A percentile compares a stretch with the other conserved stretches of the same genome.
phyloP scores from a whole-genome alignment of 2,888 invertebrate genomes.

The Trachelus troglodyta region DNA sequence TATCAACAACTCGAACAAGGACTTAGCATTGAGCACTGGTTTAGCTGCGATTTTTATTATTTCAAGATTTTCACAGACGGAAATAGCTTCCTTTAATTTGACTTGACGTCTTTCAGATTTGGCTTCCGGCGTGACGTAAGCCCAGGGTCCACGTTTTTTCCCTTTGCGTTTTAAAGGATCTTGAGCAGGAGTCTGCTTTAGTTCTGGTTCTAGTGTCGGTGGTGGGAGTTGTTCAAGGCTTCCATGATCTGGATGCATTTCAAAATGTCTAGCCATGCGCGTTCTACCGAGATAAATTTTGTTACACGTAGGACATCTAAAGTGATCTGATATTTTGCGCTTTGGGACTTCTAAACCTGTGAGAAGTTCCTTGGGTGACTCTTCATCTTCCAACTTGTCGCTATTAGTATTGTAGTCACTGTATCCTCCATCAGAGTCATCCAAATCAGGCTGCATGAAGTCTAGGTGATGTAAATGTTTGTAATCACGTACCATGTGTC shows the following conservation, averaged over 20 bases:
- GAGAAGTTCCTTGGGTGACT: slow-evolving; percentile 52
- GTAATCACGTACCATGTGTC: slow-evolving; percentile 73
- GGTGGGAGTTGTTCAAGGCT: slow-evolving; percentile 60
- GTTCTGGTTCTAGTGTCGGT: slow-evolving; percentile 51
- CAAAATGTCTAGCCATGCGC: slow-evolving; percentile 73
- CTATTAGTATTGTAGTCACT: slow-evolving; percentile 68
- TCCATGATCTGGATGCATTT: slow-evolving; percentile 73
- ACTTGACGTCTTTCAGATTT: slow-evolving; percentile 57
- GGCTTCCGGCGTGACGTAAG: slow-evolving; percentile 59
- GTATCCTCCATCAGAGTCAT: slow-evolving; percentile 72
- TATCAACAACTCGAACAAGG: slow-evolving; percentile 55
- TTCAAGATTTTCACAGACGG: slow-evolving; percentile 56
- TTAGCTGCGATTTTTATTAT: slow-evolving; percentile 60
- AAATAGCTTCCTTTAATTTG: slow-evolving; percentile 58
- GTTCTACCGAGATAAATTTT: slow-evolving; percentile 74
- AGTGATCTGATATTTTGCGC: slow-evolving; percentile 68
- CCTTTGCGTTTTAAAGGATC: slow-evolving; percentile 59
- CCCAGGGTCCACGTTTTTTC: slow-evolving; percentile 62
- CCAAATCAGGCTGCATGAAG: slow-evolving; percentile 69
- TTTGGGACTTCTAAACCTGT: slow-evolving; percentile 60
- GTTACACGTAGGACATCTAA: slow-evolving; percentile 73
- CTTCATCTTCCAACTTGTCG: slow-evolving; percentile 52
- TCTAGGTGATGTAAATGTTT: slow-evolving; percentile 71
- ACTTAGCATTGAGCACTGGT: slow-evolving; percentile 56
- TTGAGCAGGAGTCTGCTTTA: slow-evolving; percentile 42